Conservation (phyloP, 2,113 vertebrate genomes). For the Vidua chalybeata region DNA sequence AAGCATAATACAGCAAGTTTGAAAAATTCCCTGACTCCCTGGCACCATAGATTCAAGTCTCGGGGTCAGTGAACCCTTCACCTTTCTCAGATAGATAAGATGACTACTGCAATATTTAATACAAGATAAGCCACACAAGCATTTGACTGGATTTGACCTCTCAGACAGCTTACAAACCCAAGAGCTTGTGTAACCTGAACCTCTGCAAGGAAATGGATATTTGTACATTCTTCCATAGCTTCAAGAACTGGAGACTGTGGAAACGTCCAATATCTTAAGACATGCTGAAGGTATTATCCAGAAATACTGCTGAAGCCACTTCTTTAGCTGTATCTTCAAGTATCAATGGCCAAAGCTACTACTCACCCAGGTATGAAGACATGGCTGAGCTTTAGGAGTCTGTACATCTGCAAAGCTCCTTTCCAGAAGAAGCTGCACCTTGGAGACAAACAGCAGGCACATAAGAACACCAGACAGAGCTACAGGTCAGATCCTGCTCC, state of each 20-base stretch:
- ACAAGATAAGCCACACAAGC: slow-evolving; percentile 53
- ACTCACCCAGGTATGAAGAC: not conserved
- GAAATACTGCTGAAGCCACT: not conserved
- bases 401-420: not conserved
- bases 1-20: slow-evolving; percentile 36
- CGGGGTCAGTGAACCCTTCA: slow-evolving; percentile 23
- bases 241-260: not conserved
- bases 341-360: not conserved
- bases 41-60: slow-evolving; percentile 38
- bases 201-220: slow-evolving; percentile 33
- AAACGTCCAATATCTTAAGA: not conserved
- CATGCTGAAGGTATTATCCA: not conserved
- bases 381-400: not conserved
- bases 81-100: slow-evolving; percentile 57
- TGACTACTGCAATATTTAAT: slow-evolving; percentile 62
- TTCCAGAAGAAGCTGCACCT: not conserved
- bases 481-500: not conserved
- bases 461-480: not conserved
- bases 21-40: slow-evolving; percentile 43
- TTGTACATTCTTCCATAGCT: not conserved
- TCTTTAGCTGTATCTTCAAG: not conserved
- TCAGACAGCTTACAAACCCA: slow-evolving; percentile 56
- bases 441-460: rapidly evolving
- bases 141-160: slow-evolving; percentile 66
- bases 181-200: slow-evolving; percentile 48